Evolutionary conservation across 2,888 invertebrate species (phyloP).

Genomic region (Abrostola triplasia): DNA sequence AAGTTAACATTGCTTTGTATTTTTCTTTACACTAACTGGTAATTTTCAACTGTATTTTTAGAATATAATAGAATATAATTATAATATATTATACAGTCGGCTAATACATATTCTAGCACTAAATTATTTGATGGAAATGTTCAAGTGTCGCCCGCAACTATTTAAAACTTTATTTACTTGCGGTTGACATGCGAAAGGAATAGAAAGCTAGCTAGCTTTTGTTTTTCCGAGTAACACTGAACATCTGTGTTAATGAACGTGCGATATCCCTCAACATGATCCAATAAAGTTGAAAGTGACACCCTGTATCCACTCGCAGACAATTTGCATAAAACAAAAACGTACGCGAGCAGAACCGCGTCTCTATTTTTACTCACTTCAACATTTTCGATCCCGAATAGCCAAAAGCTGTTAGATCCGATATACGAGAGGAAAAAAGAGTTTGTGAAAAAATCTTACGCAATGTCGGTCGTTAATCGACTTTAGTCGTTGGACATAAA

Average conservation of each 20-base stretch:
- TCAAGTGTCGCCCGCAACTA: not conserved
- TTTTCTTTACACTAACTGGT: no score
- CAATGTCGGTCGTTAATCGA: not conserved
- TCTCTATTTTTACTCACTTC: slow-evolving; percentile 45
- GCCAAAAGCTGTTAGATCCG: slow-evolving; percentile 27
- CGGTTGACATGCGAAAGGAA: not conserved
- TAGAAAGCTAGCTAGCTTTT: not conserved
- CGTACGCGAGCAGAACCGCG: slow-evolving; percentile 19
- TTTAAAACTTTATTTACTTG: not conserved
- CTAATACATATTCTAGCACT: no score
- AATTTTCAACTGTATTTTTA: no score
- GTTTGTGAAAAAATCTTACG: slow-evolving; percentile 18
- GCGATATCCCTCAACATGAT: slow-evolving; percentile 28
- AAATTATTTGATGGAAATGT: not conserved
- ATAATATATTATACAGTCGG: no score
- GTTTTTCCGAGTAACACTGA: not conserved
- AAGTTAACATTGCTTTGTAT: no score
- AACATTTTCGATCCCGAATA: slow-evolving; percentile 49
- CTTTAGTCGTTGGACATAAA: not conserved
- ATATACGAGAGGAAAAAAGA: slow-evolving; percentile 24
- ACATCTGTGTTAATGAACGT: slow-evolving; percentile 23
- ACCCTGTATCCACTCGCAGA: slow-evolving; percentile 10
- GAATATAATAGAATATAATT: no score
- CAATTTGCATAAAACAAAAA: slow-evolving; percentile 52
- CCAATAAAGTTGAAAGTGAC: slow-evolving; percentile 53